These are phyloP conservation scores for Apis cerana DNA, from an alignment of 1,140 invertebrate genomes.

Conservation along the genomic window DNA sequence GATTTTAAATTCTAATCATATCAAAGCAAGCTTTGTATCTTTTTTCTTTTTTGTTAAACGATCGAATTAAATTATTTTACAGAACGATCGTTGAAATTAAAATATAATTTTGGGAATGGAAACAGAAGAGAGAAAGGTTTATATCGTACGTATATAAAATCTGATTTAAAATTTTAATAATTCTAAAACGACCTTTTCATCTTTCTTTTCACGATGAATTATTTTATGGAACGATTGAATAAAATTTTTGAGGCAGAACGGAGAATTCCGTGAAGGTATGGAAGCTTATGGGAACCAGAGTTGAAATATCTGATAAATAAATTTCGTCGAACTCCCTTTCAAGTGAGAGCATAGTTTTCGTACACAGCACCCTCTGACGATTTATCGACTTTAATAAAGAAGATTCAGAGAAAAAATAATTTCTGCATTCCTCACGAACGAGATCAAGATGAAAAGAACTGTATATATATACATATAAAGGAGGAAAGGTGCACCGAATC, in stretches of 20 bases:
- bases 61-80: no score
- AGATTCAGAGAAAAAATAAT: constrained; percentile 12
- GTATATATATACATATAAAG: no score
- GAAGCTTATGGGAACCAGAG: background rate
- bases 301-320: constrained; percentile 21
- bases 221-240: background rate
- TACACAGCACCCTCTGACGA: background rate
- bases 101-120: no score
- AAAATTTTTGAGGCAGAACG: background rate
- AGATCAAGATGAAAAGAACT: background rate
- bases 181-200: background rate
- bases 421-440: background rate
- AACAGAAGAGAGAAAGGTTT: no score
- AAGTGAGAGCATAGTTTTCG: no score
- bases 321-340: background rate
- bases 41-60: no score
- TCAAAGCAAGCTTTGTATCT: no score
- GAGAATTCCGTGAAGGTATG: background rate
- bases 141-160: no score
- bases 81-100: no score
- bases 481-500: background rate
- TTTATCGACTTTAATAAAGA: background rate
- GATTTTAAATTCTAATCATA: no score
- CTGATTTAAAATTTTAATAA: background rate
- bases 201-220: background rate